Base-by-base conservation (phyloP, 1,140 invertebrate species). In the Drosophila burlai region DNA sequence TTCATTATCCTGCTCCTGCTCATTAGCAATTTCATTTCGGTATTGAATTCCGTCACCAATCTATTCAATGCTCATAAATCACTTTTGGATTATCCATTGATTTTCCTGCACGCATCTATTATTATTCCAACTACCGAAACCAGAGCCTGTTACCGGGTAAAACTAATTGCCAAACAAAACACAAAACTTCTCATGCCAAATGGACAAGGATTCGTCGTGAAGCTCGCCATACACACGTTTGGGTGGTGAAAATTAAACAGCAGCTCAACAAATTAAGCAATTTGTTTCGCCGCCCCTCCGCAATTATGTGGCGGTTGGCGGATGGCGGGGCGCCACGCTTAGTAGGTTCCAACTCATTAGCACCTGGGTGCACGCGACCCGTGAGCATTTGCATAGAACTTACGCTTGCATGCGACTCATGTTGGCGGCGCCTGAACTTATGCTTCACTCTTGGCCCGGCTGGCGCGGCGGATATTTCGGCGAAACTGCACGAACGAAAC, bases 321-420 rank as follows among this genome's bases (percentile, higher is more conserved):
- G 52, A 45, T 43, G 42, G n/a, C 13, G 63, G 54, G 15, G 24
- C 46, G 29, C 45, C 36, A 59, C 49, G 13, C 38, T 24, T 43
- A 46, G 75, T 47, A 43, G 60, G 65, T 18, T 74, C 63, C 68
- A 80, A 80, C 76, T 74, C 77, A 80, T 80, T 80, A 80, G 77
- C 77, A 80, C 80, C 69, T 65, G 67, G 16, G 57, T 63, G 63
- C 80, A 82, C 80, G 79, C 80, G 62, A 67, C n/a, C 34, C 57
- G 57, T 18, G 11, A 58, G 50, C 66, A 67, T 78, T 84, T 74
- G 78, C 84, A 81, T 89, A 66, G 67, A 34, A 91, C 87, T 91
- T 82, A 91, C 87, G 81, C 81, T 84, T 91, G 87, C 83, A 91
- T 91, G 81, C 87, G 87, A 74, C 81, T 91, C 87, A 91, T 91